Evolutionary conservation across 2,888 invertebrate genomes (phyloP).

Genomic region (Harmothoe impar): DNA sequence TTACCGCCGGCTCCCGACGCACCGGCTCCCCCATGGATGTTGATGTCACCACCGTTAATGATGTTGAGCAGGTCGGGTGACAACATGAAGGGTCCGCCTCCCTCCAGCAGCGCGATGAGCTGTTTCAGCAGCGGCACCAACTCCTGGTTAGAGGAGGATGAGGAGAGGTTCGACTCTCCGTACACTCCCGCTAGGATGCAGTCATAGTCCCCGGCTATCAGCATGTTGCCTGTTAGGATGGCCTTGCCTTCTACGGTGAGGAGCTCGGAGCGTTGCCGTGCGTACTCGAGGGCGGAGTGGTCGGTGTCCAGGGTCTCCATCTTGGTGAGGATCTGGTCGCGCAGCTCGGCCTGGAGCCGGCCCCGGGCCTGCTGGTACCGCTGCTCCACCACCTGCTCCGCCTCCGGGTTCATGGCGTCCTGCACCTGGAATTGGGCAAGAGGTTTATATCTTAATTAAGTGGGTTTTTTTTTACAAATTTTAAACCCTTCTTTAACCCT

Average conservation of each 20-base stretch:
- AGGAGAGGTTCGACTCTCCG: conserved; percentile 76
- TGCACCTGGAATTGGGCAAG: too few species aligned
- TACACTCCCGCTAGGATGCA: conserved; percentile 78
- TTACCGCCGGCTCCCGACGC: conserved; percentile 12
- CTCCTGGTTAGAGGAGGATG: conserved; percentile 75
- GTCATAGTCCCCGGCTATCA: conserved; percentile 80
- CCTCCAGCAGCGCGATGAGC: conserved; percentile 79
- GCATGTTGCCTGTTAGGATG: conserved; percentile 75
- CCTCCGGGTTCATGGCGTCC: conserved; percentile 79
- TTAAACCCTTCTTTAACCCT: too few species aligned
- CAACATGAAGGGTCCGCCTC: conserved; percentile 79
- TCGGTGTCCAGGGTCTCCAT: conserved; percentile 78
- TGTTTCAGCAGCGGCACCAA: conserved; percentile 81
- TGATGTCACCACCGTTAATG: conserved; percentile 66
- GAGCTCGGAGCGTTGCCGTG: conserved; percentile 78
- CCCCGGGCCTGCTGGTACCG: conserved; percentile 73
- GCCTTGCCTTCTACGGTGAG: conserved; percentile 79
- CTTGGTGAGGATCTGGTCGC: conserved; percentile 76
- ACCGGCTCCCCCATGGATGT: conserved; percentile 48
- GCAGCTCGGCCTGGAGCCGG: conserved; percentile 76
- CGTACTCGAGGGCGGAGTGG: conserved; percentile 79
- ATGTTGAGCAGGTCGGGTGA: conserved; percentile 77
- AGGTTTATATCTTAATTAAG: too few species aligned
- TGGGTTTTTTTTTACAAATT: conserved; percentile 69
- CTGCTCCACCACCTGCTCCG: conserved; percentile 75